Percentiles rank a stretch among this genome's conserved stretches.
Conservation (phyloP, 1,140 invertebrate genomes). For the Eulimnadia texana region DNA sequence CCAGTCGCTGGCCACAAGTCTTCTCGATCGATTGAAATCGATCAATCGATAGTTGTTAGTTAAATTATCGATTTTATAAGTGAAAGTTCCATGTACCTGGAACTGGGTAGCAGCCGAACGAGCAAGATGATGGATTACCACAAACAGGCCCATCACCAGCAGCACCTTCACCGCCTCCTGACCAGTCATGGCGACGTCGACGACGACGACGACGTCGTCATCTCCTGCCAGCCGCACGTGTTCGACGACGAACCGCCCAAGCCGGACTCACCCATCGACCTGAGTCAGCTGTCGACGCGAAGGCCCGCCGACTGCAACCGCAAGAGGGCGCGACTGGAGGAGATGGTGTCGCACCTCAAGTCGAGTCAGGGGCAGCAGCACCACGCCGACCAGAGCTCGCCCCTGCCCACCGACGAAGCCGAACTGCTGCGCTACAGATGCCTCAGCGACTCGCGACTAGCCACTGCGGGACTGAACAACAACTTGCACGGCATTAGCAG, state of each 20-base stretch:
- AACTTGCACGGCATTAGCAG: too few species aligned
- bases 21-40: background rate
- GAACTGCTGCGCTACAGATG: constrained; percentile 2
- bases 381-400: background rate
- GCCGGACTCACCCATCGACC: constrained; percentile 6
- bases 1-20: too few species aligned
- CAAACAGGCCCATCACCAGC: background rate
- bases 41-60: background rate
- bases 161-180: background rate
- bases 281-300: constrained; percentile 4
- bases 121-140: background rate
- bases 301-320: background rate
- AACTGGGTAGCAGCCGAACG: background rate
- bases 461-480: too few species aligned
- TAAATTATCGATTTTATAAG: background rate
- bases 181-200: background rate
- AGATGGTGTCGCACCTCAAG: background rate
- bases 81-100: background rate
- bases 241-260: background rate
- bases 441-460: constrained; percentile 3
- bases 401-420: background rate
- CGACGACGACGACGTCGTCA: background rate
- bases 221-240: background rate
- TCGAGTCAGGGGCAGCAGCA: background rate
- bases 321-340: background rate